A percentile compares a stretch with the other conserved stretches of the same genome.
Conservation (phyloP, 92 coral and sea anemone genomes). For the Isaurus tuberculatus region DNA sequence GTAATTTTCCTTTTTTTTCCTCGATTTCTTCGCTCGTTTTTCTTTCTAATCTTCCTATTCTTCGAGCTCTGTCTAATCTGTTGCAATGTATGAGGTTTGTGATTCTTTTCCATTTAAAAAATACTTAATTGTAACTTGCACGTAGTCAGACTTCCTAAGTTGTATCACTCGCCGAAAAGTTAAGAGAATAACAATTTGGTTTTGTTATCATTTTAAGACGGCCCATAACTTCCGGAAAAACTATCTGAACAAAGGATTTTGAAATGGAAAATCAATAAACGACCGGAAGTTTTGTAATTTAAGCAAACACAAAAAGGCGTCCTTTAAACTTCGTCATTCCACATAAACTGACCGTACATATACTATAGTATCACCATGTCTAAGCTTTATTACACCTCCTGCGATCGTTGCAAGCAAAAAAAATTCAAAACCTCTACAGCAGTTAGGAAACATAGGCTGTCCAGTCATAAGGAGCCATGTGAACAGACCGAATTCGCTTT, state of each 20-base stretch:
- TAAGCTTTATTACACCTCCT: constrained; percentile 27
- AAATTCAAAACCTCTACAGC: constrained; percentile 26
- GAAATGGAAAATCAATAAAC: not conserved
- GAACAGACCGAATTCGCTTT: constrained; percentile 7
- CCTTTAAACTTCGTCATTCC: constrained; percentile 2
- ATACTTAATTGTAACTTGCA: constrained; percentile 16
- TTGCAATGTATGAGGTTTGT: constrained; percentile 22
- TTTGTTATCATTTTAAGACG: not conserved
- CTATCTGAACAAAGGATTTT: constrained; percentile 5
- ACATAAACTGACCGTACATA: not conserved
- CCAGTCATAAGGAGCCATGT: constrained; percentile 8
- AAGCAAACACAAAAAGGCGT: constrained; percentile 26
- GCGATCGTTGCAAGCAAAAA: constrained; percentile 16
- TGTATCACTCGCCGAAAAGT: constrained; percentile 24
- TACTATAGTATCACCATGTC: constrained; percentile 3
- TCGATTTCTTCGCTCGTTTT: not conserved
- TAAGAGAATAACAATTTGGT: constrained; percentile 8
- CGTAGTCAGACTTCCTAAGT: constrained; percentile 20
- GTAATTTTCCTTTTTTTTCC: not conserved
- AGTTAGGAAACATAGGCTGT: constrained; percentile 12
- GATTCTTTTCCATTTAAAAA: constrained; percentile 18
- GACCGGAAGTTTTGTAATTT: constrained; percentile 15
- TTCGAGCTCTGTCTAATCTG: constrained; percentile 30
- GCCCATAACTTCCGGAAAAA: constrained; percentile 22
- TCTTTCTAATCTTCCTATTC: constrained; percentile 12